Percentiles rank a stretch among this genome's conserved stretches.
Evolutionary conservation across 2,797 vertebrate species (phyloP).

Genomic region (Myripristis murdjan): DNA sequence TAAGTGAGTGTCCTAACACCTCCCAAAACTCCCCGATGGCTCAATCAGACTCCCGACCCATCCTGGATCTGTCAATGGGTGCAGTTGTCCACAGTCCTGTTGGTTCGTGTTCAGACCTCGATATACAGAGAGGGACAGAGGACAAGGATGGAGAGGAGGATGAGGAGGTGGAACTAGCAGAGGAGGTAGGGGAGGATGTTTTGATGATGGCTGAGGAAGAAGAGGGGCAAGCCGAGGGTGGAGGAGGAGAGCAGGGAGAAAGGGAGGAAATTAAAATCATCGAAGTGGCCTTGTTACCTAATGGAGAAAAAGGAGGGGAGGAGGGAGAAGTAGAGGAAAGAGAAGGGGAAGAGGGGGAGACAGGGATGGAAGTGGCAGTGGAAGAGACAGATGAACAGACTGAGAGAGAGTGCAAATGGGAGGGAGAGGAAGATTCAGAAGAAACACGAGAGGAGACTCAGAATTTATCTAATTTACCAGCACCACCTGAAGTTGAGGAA

Average conservation of each 20-base stretch:
- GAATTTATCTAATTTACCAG: not conserved
- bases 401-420: not conserved
- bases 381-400: conserved; percentile 18
- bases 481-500: not conserved
- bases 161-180: conserved; percentile 80
- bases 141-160: conserved; percentile 61
- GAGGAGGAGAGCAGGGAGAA: conserved; percentile 22
- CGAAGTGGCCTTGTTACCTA: conserved; percentile 21
- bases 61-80: conserved; percentile 67
- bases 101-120: conserved; percentile 56
- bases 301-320: conserved; percentile 19
- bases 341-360: not conserved
- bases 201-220: conserved; percentile 44
- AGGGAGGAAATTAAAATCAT: conserved; percentile 25
- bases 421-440: not conserved
- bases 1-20: not conserved
- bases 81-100: conserved; percentile 51
- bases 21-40: conserved; percentile 67
- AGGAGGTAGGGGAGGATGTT: conserved; percentile 76
- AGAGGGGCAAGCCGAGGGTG: not conserved
- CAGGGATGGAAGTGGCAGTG: not conserved
- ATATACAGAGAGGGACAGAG: conserved; percentile 38
- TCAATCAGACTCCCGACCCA: conserved; percentile 59
- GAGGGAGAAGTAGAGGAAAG: conserved; percentile 10
- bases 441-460: not conserved